Evolutionary conservation across 2,113 vertebrate genomes (phyloP).

Genomic region (Spea bombifrons): DNA sequence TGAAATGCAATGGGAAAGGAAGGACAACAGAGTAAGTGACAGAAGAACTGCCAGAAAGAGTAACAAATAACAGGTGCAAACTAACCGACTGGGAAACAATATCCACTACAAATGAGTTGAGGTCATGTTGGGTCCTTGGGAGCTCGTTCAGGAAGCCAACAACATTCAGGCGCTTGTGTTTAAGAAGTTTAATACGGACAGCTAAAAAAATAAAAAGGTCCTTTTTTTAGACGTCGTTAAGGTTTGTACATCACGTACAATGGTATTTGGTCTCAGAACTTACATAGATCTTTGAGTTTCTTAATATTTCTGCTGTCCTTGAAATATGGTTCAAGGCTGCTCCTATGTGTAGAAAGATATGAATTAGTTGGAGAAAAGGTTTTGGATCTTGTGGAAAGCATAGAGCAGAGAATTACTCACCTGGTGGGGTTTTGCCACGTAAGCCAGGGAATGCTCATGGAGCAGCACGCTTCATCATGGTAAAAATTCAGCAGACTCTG

Average conservation of each 20-base stretch:
- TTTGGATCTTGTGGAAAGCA: not conserved
- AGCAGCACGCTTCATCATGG: conserved; percentile 83
- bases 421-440: conserved; percentile 71
- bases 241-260: not conserved
- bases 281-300: conserved; percentile 80
- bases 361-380: not conserved
- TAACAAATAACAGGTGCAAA: no score
- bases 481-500: conserved; percentile 86
- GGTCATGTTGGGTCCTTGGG: conserved; percentile 85
- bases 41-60: no score
- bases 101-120: conserved; percentile 78
- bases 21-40: no score
- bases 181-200: conserved; percentile 74
- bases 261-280: conserved; percentile 28
- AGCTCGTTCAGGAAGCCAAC: conserved; percentile 86
- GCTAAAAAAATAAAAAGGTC: not conserved
- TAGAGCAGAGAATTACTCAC: conserved; percentile 55
- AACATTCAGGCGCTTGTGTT: conserved; percentile 80
- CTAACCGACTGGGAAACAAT: conserved; percentile 81
- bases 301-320: conserved; percentile 84
- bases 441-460: conserved; percentile 72
- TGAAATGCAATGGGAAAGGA: no score
- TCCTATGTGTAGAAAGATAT: conserved; percentile 57
- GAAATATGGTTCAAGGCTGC: conserved; percentile 76
- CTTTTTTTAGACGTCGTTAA: not conserved